Evolutionary conservation across 2,888 invertebrate genomes (phyloP).

Genomic region (Pantelozetes paolii): DNA sequence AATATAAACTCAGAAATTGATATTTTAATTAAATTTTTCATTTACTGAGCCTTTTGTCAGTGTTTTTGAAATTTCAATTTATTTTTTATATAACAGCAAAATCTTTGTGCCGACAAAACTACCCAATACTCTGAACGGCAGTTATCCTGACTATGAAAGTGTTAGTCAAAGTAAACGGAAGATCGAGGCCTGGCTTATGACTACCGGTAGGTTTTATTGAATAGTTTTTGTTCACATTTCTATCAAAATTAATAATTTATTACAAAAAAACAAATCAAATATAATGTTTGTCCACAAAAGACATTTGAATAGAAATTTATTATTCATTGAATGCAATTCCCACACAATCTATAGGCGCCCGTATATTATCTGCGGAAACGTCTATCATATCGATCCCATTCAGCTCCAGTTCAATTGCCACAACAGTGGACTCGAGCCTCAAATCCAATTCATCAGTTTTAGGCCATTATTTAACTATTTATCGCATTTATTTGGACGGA

Average conservation of each 20-base stretch:
- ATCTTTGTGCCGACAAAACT: constrained; percentile 36
- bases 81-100: constrained; percentile 13
- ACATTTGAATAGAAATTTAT: not conserved
- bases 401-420: constrained; percentile 30
- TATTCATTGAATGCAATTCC: not conserved
- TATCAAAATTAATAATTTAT: not conserved
- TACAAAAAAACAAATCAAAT: not conserved
- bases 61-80: not conserved
- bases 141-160: constrained; percentile 21
- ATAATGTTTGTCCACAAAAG: too few species aligned
- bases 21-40: not conserved
- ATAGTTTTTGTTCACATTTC: not conserved
- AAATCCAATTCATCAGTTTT: not conserved
- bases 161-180: constrained; percentile 20
- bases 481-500: constrained; percentile 38
- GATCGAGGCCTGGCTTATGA: constrained; percentile 39
- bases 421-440: constrained; percentile 31
- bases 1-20: too few species aligned
- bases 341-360: constrained; percentile 14
- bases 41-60: not conserved
- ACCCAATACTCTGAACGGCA: not conserved
- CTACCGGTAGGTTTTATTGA: constrained; percentile 16
- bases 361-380: constrained; percentile 36
- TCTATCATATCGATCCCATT: constrained; percentile 31
- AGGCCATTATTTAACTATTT: constrained; percentile 27